Evolutionary conservation across 2,797 vertebrate genomes (phyloP), one percentile per base, ranked within the genome.

Genomic region (Labeo calbasu): DNA sequence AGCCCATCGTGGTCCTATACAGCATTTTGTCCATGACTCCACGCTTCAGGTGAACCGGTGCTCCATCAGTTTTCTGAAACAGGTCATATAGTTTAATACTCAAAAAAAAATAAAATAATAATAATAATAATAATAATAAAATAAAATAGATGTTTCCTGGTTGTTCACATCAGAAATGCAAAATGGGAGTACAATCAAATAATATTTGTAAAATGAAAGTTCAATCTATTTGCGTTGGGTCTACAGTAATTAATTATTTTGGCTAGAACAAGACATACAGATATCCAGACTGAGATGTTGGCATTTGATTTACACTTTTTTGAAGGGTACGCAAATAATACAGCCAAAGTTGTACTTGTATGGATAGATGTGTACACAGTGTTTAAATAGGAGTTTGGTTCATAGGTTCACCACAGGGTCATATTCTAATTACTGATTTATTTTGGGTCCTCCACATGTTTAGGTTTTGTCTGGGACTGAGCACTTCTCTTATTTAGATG

Each of bases 1-100:
- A 95, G 46, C 96, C 97, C 98, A 99, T 97, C 46, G 98, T 99
- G 93, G 97, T 99, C 92, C 98, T 96, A 94, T 99, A 99, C 61
- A 99, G 95, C 79, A 99, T 95, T 85, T 89, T 95, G 92, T 99
- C 98, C 0, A 97, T 96, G 88, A 96, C 86, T 2, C 97, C 97
- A 5, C 96, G 92, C 88, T 99, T 99, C 92, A 99, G 90, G 88
- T 99, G 96, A 59, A 99, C 88, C 6, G 97, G 98, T 68, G 96
- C 25, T 0, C 96, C 95, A 17, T 99, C 97, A 0, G 95, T 70
- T 82, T 89, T 95, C 97, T 99, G 90, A 69, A 40, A 87, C 76
- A 17, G 46, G 63, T 82, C 85, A 21, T 0, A 25, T 51, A 57
- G 21, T 59, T 77, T 1, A 51, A 36, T 36, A 23, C n/a, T 13